Conservation (phyloP, 2,113 vertebrate species). For the Gorsachius goisagi region DNA sequence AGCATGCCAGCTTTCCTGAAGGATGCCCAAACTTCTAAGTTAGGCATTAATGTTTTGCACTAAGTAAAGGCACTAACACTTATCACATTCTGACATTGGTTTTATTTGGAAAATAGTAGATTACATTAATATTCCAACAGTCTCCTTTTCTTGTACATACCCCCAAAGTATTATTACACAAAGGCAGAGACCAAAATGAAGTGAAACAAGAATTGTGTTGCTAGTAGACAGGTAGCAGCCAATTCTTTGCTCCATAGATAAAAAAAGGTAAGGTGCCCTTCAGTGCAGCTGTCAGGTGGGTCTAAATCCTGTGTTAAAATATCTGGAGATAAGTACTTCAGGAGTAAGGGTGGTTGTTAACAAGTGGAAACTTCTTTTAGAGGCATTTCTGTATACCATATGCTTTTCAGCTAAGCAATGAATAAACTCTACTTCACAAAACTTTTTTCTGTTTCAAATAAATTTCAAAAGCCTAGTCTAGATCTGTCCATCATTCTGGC, state of each 20-base stretch:
- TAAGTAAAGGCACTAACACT: neutral
- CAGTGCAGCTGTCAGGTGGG: neutral
- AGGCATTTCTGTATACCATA: neutral
- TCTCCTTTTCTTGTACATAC: neutral
- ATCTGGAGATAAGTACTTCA: neutral
- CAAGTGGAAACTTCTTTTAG: neutral
- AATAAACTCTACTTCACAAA: neutral
- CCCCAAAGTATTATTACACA: neutral
- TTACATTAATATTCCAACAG: neutral
- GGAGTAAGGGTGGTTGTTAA: neutral
- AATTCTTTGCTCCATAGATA: neutral
- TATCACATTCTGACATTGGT: neutral
- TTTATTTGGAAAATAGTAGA: neutral
- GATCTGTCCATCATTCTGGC: neutral
- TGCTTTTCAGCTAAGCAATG: neutral
- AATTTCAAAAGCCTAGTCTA: neutral
- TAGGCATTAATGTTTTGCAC: neutral
- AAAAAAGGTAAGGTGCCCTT: neutral
- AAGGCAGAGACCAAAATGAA: neutral
- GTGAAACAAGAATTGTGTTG: neutral
- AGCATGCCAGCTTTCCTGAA: neutral
- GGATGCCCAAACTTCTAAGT: neutral
- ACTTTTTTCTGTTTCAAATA: neutral
- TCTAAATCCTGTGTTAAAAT: neutral
- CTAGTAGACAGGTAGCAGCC: too few species aligned